A percentile compares a stretch with the other conserved stretches of the same genome.
Evolutionary conservation across 2,113 vertebrate species (phyloP).

Genomic region (Rhizomys pruinosus): DNA sequence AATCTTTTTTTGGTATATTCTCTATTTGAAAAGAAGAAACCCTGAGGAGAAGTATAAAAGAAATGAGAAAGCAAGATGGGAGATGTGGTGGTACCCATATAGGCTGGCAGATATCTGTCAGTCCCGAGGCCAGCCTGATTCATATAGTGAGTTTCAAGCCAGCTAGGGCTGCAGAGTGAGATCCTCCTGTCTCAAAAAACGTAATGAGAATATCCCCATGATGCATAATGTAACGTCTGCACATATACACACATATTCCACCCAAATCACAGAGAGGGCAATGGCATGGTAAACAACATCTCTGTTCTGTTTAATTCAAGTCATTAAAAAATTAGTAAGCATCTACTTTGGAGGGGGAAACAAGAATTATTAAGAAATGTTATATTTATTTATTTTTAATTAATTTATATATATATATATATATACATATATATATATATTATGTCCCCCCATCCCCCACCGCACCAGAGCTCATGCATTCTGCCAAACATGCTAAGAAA

Average conservation of each 20-base stretch:
- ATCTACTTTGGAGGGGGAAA: neutral
- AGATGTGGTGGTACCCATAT: neutral
- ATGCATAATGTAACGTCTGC: no score
- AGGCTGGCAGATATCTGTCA: neutral
- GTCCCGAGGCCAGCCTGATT: no score
- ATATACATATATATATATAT: no score
- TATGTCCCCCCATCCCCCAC: no score
- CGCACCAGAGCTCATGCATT: no score
- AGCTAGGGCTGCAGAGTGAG: no score
- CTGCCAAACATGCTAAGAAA: no score
- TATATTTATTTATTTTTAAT: no score
- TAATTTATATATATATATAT: constrained; percentile 18
- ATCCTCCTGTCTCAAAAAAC: no score
- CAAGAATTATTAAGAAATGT: neutral
- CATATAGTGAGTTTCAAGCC: no score
- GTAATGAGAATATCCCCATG: no score
- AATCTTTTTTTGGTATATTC: neutral
- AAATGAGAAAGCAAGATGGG: neutral
- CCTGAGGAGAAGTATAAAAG: neutral
- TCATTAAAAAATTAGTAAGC: neutral
- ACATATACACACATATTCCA: neutral
- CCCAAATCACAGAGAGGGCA: no score
- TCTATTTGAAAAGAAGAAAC: neutral
- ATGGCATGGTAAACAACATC: neutral
- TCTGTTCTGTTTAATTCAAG: neutral